Conservation (phyloP, 2,888 invertebrate genomes). For the Caenorhabditis sp. region DNA sequence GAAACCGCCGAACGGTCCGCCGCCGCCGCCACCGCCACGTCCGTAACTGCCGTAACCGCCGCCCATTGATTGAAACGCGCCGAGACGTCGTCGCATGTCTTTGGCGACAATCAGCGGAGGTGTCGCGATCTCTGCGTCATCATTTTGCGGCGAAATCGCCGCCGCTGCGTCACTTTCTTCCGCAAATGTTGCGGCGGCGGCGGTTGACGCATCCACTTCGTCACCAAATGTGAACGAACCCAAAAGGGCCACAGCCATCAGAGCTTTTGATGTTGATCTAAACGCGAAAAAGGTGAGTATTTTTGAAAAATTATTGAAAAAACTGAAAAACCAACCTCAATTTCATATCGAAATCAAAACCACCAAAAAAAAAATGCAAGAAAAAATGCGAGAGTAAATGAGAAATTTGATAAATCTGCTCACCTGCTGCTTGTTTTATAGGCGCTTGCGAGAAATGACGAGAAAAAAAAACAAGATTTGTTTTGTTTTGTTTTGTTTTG, state of each 20-base stretch:
- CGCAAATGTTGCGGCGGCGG: not conserved
- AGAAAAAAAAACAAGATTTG: not conserved
- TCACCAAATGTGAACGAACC: constrained; percentile 20
- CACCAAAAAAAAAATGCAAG: not conserved
- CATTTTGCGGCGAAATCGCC: constrained; percentile 19
- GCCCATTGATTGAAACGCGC: constrained; percentile 24
- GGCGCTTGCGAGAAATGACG: not conserved
- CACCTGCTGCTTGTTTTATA: not conserved
- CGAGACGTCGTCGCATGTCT: constrained; percentile 24
- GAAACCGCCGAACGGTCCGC: constrained; percentile 34
- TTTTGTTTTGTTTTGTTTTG: not conserved
- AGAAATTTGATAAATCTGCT: not conserved
- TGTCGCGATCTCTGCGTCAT: constrained; percentile 10
- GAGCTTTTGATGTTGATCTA: constrained; percentile 7
- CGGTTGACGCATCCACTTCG: constrained; percentile 12
- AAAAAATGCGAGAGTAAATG: not conserved
- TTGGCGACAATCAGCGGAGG: constrained; percentile 24
- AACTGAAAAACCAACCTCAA: not conserved
- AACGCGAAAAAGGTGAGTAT: too few relatives aligned
- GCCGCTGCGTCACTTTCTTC: too few relatives aligned
- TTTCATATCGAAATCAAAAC: constrained; percentile 3
- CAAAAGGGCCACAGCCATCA: constrained; percentile 26
- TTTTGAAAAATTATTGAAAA: too few relatives aligned
- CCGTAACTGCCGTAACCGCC: constrained; percentile 32
- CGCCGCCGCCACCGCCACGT: constrained; percentile 17